A percentile compares a stretch with the other conserved stretches of the same genome.
These are phyloP conservation scores for Dryoscopus gambensis DNA, from an alignment of 2,113 vertebrate genomes.

Conservation along the genomic window DNA sequence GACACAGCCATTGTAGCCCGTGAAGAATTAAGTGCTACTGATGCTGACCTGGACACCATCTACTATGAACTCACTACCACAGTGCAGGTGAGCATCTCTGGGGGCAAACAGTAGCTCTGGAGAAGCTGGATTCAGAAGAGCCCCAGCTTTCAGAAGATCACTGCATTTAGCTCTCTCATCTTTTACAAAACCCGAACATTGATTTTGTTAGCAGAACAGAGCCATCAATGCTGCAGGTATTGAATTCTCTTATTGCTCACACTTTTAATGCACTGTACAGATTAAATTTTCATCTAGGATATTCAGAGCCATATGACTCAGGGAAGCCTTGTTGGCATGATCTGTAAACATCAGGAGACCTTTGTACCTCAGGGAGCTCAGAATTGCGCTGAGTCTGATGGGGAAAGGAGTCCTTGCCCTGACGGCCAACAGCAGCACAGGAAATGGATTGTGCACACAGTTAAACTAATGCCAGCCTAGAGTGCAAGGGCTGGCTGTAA, in stretches of 20 bases:
- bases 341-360: not conserved
- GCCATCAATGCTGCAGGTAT: not conserved
- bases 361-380: not conserved
- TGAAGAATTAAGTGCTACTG: not conserved
- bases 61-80: constrained; percentile 28
- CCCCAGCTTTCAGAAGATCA: not conserved
- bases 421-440: not conserved
- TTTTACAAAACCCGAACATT: not conserved
- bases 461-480: not conserved
- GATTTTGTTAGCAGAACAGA: not conserved
- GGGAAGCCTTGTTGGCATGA: not conserved
- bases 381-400: not conserved
- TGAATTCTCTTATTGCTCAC: not conserved
- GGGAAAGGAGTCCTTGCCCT: not conserved
- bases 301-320: not conserved
- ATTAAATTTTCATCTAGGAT: not conserved
- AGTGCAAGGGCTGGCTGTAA: not conserved
- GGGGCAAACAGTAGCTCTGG: not conserved
- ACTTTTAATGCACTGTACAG: not conserved
- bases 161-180: not conserved
- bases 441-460: not conserved
- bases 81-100: constrained; percentile 15
- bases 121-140: not conserved
- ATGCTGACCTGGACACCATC: constrained; percentile 49
- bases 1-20: not conserved